Evolutionary conservation across 2,113 vertebrate species (phyloP).

Genomic region (Callaeas wilsoni): DNA sequence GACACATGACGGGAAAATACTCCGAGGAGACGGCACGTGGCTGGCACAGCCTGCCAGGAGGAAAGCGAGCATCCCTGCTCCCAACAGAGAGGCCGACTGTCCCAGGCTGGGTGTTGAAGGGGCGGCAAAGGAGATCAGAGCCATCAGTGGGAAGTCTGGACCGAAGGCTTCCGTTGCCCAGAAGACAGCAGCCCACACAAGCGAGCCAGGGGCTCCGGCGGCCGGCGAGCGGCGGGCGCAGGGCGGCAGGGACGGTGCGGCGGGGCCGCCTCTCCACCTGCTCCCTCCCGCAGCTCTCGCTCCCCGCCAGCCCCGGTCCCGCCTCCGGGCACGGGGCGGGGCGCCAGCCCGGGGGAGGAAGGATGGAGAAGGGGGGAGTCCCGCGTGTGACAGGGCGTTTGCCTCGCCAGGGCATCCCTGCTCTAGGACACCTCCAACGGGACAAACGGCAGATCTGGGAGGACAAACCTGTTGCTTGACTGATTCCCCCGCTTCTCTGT

Average conservation of each 20-base stretch:
- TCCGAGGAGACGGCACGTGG: neutral
- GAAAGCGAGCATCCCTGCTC: neutral
- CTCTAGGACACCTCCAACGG: neutral
- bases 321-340: conserved; percentile 49
- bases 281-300: neutral
- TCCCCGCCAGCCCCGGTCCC: neutral
- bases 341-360: neutral
- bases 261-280: neutral
- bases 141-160: neutral
- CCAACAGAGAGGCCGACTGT: fast-evolving
- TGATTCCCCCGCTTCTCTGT: neutral
- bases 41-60: neutral
- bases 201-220: neutral
- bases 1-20: neutral
- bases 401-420: neutral
- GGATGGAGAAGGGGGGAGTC: fast-evolving
- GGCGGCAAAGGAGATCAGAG: neutral
- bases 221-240: fast-evolving
- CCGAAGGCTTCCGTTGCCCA: neutral
- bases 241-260: neutral
- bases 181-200: neutral
- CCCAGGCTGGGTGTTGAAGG: neutral
- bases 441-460: neutral
- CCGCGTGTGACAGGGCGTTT: fast-evolving
- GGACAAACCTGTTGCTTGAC: neutral